These are phyloP conservation scores for Pterocles orientalis DNA, from an alignment of 2,113 vertebrate genomes.

Conservation along the genomic window DNA sequence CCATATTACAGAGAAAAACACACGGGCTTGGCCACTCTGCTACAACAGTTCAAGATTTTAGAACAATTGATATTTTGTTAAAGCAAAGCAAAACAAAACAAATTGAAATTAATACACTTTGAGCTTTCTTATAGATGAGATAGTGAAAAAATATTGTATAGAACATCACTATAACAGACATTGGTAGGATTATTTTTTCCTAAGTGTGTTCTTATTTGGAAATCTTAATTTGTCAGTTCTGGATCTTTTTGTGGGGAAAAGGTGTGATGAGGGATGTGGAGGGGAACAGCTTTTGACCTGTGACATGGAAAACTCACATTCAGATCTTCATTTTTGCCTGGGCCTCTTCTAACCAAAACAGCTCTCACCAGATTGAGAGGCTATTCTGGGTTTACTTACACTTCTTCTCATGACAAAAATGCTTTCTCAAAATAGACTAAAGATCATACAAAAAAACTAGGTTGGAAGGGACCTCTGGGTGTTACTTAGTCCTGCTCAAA, in stretches of 20 bases:
- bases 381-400: background rate
- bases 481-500: background rate
- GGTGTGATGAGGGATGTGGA: too few relatives aligned
- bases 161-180: background rate
- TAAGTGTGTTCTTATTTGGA: background rate
- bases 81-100: background rate
- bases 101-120: background rate
- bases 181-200: background rate
- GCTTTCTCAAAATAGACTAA: background rate
- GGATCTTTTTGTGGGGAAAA: background rate
- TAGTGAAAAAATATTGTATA: background rate
- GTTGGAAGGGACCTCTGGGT: background rate
- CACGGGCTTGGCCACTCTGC: background rate
- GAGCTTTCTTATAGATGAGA: background rate
- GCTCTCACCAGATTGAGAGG: background rate
- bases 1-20: background rate
- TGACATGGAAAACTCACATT: background rate
- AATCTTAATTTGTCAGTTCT: background rate
- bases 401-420: background rate
- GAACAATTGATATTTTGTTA: background rate
- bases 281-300: background rate
- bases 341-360: background rate
- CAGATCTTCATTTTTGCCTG: background rate
- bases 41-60: background rate
- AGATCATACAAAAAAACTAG: background rate